phyloP scores from a whole-genome alignment of 2,113 vertebrate species.

The Leptosomus discolor region DNA sequence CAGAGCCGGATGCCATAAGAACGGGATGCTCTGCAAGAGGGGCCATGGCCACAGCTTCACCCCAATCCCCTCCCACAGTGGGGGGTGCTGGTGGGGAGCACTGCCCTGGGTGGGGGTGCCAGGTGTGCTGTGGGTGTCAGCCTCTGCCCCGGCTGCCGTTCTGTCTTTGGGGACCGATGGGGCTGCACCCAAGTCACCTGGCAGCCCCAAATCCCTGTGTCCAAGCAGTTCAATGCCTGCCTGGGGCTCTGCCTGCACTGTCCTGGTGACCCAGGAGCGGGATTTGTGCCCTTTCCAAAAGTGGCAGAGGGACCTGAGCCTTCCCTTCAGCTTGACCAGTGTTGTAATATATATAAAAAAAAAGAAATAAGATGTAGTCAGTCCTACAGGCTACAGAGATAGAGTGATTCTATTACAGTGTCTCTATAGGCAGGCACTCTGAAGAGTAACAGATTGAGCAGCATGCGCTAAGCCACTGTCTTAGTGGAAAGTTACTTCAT shows the following conservation, averaged over 20 bases:
- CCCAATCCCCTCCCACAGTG: fast-evolving
- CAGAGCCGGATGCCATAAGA: fast-evolving
- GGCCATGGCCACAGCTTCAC: fast-evolving
- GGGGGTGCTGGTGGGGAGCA: fast-evolving
- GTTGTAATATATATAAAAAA: background rate
- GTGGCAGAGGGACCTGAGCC: no score
- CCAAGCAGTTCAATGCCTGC: fast-evolving
- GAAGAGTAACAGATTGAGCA: background rate
- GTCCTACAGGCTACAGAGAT: background rate
- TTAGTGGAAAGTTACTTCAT: background rate
- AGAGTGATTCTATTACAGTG: background rate
- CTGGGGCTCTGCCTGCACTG: background rate
- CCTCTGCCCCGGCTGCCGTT: background rate
- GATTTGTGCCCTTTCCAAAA: background rate
- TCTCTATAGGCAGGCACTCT: background rate
- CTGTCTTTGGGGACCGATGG: background rate
- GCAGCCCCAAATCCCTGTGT: background rate
- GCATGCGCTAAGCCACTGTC: background rate
- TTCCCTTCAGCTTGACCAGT: background rate
- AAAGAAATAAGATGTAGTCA: background rate
- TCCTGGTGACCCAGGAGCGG: fast-evolving
- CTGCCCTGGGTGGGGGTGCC: background rate
- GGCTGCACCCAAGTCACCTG: background rate
- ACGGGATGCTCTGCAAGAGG: background rate
- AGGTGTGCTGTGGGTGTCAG: no score